Base-by-base conservation (phyloP, 2,888 invertebrate genomes). In the Pecten maximus region DNA sequence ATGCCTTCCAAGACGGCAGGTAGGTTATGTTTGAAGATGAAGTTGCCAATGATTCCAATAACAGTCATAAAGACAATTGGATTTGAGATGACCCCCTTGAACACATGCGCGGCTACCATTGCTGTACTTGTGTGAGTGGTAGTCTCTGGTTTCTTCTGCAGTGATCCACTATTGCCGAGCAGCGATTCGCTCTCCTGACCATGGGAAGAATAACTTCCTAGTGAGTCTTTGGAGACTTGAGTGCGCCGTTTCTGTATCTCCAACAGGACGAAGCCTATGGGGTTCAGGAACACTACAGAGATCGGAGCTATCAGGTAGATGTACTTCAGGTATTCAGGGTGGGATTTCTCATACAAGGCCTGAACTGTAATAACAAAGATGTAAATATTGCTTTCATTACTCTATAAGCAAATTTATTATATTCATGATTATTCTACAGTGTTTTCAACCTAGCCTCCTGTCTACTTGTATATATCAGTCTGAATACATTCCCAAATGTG, bases 261-360 rank as follows among this genome's bases (percentile, higher is more conserved):
- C 98, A 99, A 98, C 92, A 99, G 97, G 6, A 98, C 97, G 96
- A 99, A 98, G 40, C 98, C 98, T 93, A 99, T 97, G 0, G 99
- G 99, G 97, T 99, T 99, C 40, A 99, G 97, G 94, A 99, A 98
- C 0, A 98, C 98, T 92, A 99, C 97, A 87, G 99, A 99, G 96
- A 99, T 98, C 0, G 99, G 99, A 16, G 99, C 99, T 97, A 99
- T 98, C 89, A 99, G 97, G 96, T 99, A 99, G 88, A 99, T 97
- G 96, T 99, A 99, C 0, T 98, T 97, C 0, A 98, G 98, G 97
- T 98, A 99, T 95, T 99, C 98, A 0, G 99, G 98, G 97, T 99
- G 99, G 8, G 98, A 98, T 91, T 98, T 97, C 93, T 98, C 97
- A 96, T 99, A 99, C 39, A 99, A 97, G 40, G 99, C 99, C 95